Evolutionary conservation across 2,113 vertebrate genomes (phyloP), one percentile per base, ranked within the genome.

Genomic region (Rhynchomys soricoides): DNA sequence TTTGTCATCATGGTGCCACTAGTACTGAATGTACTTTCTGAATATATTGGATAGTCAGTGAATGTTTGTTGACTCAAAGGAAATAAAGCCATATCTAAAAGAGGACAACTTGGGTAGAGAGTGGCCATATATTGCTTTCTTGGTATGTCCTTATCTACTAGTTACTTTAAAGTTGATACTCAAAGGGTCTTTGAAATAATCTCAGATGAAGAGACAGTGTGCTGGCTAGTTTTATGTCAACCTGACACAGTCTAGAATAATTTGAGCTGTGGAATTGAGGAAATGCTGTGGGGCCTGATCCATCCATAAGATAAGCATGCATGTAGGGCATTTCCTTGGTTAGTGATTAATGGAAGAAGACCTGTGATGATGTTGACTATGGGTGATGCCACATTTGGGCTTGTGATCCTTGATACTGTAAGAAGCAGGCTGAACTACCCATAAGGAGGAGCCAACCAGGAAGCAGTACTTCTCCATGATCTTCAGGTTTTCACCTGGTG

Each of bases 41-140:
- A 59, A 71, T 77, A n/a, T 64, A 71, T 70, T 70, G 26, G 6
- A 3, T 13, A 90, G 37, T 88, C 22, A 75, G 4, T 81, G 89
- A 71, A 91, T 90, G 57, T 24, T 90, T 78, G 29, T 29, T 77
- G 62, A 93, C n/a, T 90, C 19, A 66, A 89, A 64, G 73, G 64
- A 87, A 86, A 19, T 82, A 26, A 77, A 78, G 40, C 0, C 79
- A 5, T 3, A 13, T 79, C 95, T 59, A 78, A 89, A 94, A 82
- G 29, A 85, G 10, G 5, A n/a, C 85, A 52, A 82, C 11, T 85
- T 75, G 57, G 34, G 82, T 50, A 50, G 64, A 79, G 40, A 85
- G 26, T 31, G 73, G 74, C 4, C 21, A 31, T 68, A 3, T 71
- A 70, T 45, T 78, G 24, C 78, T 74, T 91, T 86, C 22, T 24